Base-by-base conservation (phyloP, 1,140 invertebrate species). In the Tetragnatha versicolor region DNA sequence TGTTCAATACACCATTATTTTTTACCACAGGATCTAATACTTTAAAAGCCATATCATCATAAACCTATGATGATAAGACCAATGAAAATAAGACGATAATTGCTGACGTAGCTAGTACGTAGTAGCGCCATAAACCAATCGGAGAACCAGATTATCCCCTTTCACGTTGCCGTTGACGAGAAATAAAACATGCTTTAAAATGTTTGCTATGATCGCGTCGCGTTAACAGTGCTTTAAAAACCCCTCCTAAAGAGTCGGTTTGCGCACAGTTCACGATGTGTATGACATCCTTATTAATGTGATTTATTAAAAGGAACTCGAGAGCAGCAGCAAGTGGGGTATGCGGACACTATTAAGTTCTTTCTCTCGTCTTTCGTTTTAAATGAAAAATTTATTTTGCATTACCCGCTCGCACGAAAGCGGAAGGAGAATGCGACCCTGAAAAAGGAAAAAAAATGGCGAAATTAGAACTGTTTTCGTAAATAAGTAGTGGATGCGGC, bases 231-330 rank as follows among this genome's bases (percentile, higher is more conserved):
- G n/a, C n/a, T n/a, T n/a, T n/a, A n/a, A 29, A 58, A 58, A 58
- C 17, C 14, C 27, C 25, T 17, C n/a, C 42, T 45, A n/a, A 10
- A 45, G 10, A 10, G 10, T 12, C 42, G 42, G n/a, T 12, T n/a
- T n/a, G n/a, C n/a, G n/a, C n/a, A n/a, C n/a, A n/a, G n/a, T n/a
- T 31, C 20, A 33, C 33, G 29, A 53, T 69, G 66, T 42, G 1
- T 53, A 69, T 69, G 66, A 69, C 66, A 69, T 51, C 47, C 49
- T 69, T 69, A 69, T 69, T 69, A 69, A 69, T 69, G 66, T 69
- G 66, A 69, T 69, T 69, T 69, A 69, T 69, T 69, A 69, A 69
- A 69, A 69, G 47, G 53, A 37, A 53, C 49, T 5, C n/a, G 14
- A 35, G 22, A 20, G 25, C 20, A 35, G 29, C 47, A 22, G 22